Evolutionary conservation across 2,113 vertebrate genomes (phyloP).

Genomic region (Lichenostomus cassidix): DNA sequence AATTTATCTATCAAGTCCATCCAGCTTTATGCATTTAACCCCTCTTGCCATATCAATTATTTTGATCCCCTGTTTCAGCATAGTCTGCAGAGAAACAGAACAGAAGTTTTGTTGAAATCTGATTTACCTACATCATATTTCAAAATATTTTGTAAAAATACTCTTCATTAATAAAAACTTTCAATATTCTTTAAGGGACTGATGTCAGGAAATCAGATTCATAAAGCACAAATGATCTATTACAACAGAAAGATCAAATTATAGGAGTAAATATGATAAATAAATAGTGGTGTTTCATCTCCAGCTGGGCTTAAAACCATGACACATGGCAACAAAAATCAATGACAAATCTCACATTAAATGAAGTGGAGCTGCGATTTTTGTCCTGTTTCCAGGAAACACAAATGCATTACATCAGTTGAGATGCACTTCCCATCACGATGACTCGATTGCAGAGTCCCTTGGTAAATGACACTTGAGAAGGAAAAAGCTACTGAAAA

Average conservation of each 20-base stretch:
- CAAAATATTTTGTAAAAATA: not conserved
- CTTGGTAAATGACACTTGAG: conserved; percentile 20
- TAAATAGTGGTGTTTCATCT: not conserved
- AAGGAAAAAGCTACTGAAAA: conserved; percentile 39
- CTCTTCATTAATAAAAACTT: not conserved
- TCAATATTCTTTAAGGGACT: not conserved
- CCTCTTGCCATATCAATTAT: not conserved
- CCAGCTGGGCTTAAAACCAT: not conserved
- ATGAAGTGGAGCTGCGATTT: not conserved
- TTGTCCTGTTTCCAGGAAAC: conserved; percentile 46
- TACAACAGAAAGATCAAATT: conserved; percentile 14
- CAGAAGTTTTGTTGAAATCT: not conserved
- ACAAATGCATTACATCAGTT: conserved; percentile 51
- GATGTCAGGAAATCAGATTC: not conserved
- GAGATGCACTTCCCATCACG: conserved; percentile 14
- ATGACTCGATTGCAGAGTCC: conserved; percentile 16
- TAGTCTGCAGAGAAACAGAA: not conserved
- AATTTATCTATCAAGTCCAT: not conserved
- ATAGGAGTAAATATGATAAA: not conserved
- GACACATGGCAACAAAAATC: not conserved
- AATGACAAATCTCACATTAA: conserved; percentile 29
- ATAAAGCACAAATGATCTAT: not conserved
- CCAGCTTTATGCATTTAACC: not conserved
- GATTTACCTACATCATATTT: not conserved
- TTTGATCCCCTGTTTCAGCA: not conserved